Percentiles rank a stretch among this genome's conserved stretches.
phyloP scores from a whole-genome alignment of 2,113 vertebrate genomes.

The Hippoglossus stenolepis region DNA sequence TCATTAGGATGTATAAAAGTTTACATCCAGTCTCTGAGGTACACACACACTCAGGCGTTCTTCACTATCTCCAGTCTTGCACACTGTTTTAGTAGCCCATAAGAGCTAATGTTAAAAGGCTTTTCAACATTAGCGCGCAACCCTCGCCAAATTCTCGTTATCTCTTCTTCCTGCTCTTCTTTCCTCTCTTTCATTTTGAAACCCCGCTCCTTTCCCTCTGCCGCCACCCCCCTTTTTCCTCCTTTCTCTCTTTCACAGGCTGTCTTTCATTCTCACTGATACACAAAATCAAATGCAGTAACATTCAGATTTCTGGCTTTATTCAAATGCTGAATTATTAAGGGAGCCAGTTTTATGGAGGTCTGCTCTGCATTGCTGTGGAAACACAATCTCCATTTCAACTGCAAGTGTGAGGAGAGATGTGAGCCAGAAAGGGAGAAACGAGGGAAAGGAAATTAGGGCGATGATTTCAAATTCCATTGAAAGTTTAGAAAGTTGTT shows the following conservation, averaged over 20 bases:
- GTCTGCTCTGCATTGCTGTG: constrained; percentile 41
- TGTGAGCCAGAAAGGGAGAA: constrained; percentile 29
- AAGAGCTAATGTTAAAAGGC: constrained; percentile 38
- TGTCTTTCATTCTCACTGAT: constrained; percentile 17
- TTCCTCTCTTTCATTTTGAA: constrained; percentile 9
- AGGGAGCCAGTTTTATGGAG: constrained; percentile 58
- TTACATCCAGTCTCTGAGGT: neutral
- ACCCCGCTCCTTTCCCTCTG: neutral
- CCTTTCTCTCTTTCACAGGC: constrained; percentile 1
- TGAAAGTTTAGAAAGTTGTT: constrained; percentile 66
- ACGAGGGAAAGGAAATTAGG: constrained; percentile 51
- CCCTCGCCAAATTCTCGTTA: constrained; percentile 23
- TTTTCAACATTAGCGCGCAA: constrained; percentile 39
- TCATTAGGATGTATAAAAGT: neutral
- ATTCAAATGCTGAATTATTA: constrained; percentile 68
- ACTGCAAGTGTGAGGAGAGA: constrained; percentile 41
- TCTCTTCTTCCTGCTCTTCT: constrained; percentile 34
- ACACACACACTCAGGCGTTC: constrained; percentile 17
- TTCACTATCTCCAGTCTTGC: constrained; percentile 20
- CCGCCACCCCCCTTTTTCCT: neutral
- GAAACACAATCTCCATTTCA: constrained; percentile 63
- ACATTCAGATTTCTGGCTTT: constrained; percentile 45
- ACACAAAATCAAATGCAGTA: constrained; percentile 30
- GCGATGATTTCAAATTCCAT: constrained; percentile 64
- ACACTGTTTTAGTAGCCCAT: neutral